These are phyloP conservation scores for Papilio helenus DNA, from an alignment of 1,140 invertebrate species.

Conservation along the genomic window DNA sequence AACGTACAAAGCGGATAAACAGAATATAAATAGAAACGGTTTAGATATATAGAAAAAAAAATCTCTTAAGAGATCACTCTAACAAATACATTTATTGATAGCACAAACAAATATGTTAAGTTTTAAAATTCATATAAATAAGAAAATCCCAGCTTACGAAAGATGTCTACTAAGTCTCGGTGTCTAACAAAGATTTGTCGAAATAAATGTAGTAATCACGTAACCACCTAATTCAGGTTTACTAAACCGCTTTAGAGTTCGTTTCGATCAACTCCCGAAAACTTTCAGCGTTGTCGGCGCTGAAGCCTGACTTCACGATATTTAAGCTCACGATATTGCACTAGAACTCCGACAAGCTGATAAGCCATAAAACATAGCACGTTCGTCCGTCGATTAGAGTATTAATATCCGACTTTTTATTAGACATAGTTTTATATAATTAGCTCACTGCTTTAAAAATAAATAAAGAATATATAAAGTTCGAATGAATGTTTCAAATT, in stretches of 20 bases:
- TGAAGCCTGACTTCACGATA: not conserved
- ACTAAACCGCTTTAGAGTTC: not conserved
- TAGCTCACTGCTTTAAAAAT: not conserved
- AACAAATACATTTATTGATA: not conserved
- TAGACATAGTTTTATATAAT: not conserved
- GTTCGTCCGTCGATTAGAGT: not conserved
- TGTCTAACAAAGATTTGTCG: not conserved
- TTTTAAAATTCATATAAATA: not conserved
- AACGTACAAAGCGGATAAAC: constrained; percentile 54
- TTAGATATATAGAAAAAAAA: not conserved
- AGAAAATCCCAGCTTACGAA: not conserved
- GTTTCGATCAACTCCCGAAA: not conserved
- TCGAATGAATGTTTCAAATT: too few species aligned
- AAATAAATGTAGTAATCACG: not conserved
- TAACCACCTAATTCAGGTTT: not conserved
- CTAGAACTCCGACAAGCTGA: not conserved
- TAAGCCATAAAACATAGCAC: constrained; percentile 3
- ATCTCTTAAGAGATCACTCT: not conserved
- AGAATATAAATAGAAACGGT: not conserved
- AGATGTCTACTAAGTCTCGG: not conserved
- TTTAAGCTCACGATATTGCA: constrained; percentile 4
- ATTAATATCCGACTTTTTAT: not conserved
- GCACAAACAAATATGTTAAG: not conserved
- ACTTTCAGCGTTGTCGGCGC: not conserved
- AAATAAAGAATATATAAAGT: too few species aligned